These are phyloP conservation scores for Macropus fuliginosus DNA, from an alignment of 2,797 vertebrate genomes.

Conservation along the genomic window DNA sequence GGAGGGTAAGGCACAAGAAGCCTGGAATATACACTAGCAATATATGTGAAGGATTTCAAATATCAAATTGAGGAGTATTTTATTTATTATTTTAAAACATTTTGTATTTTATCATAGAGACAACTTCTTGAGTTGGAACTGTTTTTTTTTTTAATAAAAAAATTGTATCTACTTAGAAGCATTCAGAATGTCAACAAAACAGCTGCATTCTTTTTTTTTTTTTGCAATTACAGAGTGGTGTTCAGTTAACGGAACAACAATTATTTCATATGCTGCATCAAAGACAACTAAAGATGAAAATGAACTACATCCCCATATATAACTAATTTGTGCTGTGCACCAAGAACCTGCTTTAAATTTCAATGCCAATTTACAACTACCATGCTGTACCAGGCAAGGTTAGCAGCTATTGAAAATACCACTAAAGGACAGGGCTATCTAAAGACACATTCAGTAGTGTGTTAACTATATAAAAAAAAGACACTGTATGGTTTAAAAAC, in stretches of 20 bases:
- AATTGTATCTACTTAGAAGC: conserved; percentile 96
- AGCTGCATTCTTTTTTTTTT: conserved; percentile 78
- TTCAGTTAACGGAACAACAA: conserved; percentile 88
- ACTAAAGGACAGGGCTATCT: conserved; percentile 89
- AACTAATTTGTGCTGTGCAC: conserved; percentile 94
- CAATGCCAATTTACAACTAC: conserved; percentile 91
- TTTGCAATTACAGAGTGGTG: conserved; percentile 90
- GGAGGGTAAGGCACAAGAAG: too few species aligned
- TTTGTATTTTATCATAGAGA: too few species aligned
- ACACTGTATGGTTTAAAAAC: conserved; percentile 99
- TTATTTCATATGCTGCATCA: conserved; percentile 84
- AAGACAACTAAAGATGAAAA: conserved; percentile 89
- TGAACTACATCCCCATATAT: conserved; percentile 85
- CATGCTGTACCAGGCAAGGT: conserved; percentile 93
- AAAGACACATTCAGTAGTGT: conserved; percentile 96
- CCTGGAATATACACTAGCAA: too few species aligned
- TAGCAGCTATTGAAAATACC: conserved; percentile 94
- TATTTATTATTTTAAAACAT: too few species aligned
- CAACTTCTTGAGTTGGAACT: too few species aligned
- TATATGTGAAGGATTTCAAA: too few species aligned
- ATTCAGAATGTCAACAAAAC: conserved; percentile 93
- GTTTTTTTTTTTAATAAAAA: conserved; percentile 72
- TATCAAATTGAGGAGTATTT: too few species aligned
- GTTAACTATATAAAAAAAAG: conserved; percentile 97
- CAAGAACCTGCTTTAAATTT: conserved; percentile 91